phyloP scores from a whole-genome alignment of 1,140 invertebrate species.

The Calliphora vicina region DNA sequence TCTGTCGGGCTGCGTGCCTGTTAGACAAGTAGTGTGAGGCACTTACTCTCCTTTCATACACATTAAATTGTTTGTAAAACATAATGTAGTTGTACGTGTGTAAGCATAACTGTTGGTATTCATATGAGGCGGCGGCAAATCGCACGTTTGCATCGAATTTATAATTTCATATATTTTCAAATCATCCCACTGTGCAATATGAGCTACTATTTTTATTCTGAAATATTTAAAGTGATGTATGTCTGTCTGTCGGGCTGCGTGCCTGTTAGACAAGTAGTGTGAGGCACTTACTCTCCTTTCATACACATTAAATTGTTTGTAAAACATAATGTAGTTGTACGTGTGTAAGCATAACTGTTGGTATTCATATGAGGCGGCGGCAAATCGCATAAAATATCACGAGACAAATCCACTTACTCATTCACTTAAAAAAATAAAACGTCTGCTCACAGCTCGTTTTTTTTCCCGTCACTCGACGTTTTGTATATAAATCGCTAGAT shows the following conservation, averaged over 20 bases:
- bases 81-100: not conserved
- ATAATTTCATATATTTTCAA: no score
- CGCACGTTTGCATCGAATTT: no score
- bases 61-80: not conserved
- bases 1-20: no score
- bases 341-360: not conserved
- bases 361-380: not conserved
- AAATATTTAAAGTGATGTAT: no score
- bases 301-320: not conserved
- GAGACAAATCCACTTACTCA: constrained; percentile 7
- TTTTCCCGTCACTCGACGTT: not conserved
- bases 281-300: not conserved
- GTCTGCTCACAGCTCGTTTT: not conserved
- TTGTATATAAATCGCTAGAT: not conserved
- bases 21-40: not conserved
- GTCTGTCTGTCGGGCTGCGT: no score
- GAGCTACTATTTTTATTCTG: no score
- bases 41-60: not conserved
- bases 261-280: not conserved
- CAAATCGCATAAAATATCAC: not conserved
- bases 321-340: not conserved
- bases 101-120: not conserved
- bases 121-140: no score
- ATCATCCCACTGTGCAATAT: no score
- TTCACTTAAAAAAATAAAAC: not conserved